Evolutionary conservation across 2,113 vertebrate genomes (phyloP), one percentile per base, ranked within the genome.

Genomic region (Struthio camelus): DNA sequence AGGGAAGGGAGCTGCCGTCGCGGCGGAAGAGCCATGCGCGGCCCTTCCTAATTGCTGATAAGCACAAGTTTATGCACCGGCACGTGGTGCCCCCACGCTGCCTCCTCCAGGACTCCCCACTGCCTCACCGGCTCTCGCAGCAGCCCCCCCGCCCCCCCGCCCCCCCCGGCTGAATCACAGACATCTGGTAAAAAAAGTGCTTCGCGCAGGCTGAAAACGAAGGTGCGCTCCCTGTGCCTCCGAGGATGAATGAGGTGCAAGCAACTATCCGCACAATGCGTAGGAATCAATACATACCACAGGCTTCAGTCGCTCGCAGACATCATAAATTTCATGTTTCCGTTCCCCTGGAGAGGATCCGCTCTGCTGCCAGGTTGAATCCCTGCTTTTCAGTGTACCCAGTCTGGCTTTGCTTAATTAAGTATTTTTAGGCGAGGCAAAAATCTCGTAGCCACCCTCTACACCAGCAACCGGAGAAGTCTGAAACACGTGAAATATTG

Each of bases 261-360:
- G 64, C 40, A 0, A 0, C 44, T 53, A 25, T 59, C 61, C 64
- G 30, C 2, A 3, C 44, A 6, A 19, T 10, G 20, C 5, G 17
- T 42, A 51, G 80, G 76, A 93, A 88, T 38, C 3, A 2, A 58
- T 50, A 73, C 51, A 25, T 50, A 48, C 65, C 56, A 7, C 3
- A 3, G 62, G 46, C 67, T 77, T 75, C 18, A 38, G 40, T 17
- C 50, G 71, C 46, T 69, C 7, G 5, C 54, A 54, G 77, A 51
- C 61, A 30, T 59, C 3, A 0, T 78, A 80, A 92, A 92, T 64
- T 70, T 51, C 76, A 67, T 1, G 1, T 40, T 76, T 46, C 51
- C 54, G 18, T 82, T 61, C 44, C 11, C 32, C 58, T 1, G 2
- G 46, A 75, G 58, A 69, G 38, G 30, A 32, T 61, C 69, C 36